phyloP scores from a whole-genome alignment of 2,113 vertebrate genomes.

The Actenoides lindsayi region DNA sequence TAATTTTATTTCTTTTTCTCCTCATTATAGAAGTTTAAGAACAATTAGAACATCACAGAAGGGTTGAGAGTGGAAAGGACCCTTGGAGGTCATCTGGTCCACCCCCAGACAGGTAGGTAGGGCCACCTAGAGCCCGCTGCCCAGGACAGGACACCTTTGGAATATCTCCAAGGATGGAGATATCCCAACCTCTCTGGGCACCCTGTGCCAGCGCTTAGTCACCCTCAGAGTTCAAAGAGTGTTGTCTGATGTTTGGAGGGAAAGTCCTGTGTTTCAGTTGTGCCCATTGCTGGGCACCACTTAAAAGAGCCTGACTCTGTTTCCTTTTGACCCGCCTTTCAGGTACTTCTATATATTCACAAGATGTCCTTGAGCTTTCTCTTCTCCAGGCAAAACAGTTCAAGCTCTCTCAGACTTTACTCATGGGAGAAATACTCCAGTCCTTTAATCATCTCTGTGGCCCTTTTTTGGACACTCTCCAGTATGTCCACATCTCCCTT shows the following conservation, averaged over 20 bases:
- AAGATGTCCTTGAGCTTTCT: background rate
- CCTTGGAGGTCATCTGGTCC: background rate
- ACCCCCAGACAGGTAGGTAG: background rate
- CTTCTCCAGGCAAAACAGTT: background rate
- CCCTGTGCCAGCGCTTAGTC: background rate
- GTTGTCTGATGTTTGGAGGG: background rate
- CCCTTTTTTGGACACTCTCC: background rate
- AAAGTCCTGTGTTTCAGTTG: background rate
- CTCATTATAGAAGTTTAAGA: background rate
- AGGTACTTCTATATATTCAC: background rate
- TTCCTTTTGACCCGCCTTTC: background rate
- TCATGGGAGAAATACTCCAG: background rate
- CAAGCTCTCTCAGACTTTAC: background rate
- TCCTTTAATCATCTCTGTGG: background rate
- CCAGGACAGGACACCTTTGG: background rate
- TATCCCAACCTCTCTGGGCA: background rate
- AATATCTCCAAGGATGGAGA: background rate
- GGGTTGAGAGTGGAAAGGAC: background rate
- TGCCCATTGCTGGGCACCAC: background rate
- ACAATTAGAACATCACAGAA: background rate
- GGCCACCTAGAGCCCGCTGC: background rate
- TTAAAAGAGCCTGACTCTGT: background rate
- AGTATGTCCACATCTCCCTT: background rate
- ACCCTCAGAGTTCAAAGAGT: background rate
- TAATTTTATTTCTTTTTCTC: accelerated